phyloP scores from a whole-genome alignment of 2,113 vertebrate genomes.

The Brachyistius frenatus region DNA sequence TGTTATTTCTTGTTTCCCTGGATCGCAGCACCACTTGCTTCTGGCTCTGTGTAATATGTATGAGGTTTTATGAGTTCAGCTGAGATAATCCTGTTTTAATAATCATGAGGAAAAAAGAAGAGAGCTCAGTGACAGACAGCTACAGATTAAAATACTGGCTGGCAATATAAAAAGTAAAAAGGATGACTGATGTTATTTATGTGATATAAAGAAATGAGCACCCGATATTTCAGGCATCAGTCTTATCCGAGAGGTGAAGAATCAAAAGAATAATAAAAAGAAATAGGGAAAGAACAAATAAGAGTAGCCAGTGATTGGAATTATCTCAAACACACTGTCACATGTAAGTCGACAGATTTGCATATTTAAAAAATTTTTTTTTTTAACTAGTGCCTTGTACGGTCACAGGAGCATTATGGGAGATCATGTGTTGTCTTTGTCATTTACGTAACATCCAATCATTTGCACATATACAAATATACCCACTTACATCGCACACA shows the following conservation, averaged over 20 bases:
- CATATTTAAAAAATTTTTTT: slow-evolving; percentile 6
- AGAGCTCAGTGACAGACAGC: slow-evolving; percentile 8
- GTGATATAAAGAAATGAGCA: slow-evolving; percentile 32
- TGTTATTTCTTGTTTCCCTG: neutral
- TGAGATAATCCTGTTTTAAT: slow-evolving; percentile 22
- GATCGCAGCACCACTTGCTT: slow-evolving; percentile 21
- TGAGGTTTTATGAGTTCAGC: slow-evolving; percentile 30
- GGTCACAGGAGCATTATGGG: neutral
- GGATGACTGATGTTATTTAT: slow-evolving; percentile 22
- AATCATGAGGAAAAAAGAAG: neutral
- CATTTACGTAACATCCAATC: neutral
- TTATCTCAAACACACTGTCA: slow-evolving; percentile 32
- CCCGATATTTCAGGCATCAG: neutral
- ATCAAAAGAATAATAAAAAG: neutral
- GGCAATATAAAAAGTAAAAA: neutral
- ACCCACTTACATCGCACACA: neutral
- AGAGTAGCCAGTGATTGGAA: neutral
- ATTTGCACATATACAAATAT: neutral
- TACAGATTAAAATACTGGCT: slow-evolving; percentile 2
- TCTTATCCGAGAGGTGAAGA: neutral
- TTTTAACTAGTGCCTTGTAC: neutral
- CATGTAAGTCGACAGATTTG: slow-evolving; percentile 39
- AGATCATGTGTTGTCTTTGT: slow-evolving; percentile 19
- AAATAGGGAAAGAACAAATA: neutral
- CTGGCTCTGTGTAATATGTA: slow-evolving; percentile 10